A percentile compares a stretch with the other conserved stretches of the same genome.
phyloP scores from a whole-genome alignment of 2,113 vertebrate genomes.

The Menidia beryllina region DNA sequence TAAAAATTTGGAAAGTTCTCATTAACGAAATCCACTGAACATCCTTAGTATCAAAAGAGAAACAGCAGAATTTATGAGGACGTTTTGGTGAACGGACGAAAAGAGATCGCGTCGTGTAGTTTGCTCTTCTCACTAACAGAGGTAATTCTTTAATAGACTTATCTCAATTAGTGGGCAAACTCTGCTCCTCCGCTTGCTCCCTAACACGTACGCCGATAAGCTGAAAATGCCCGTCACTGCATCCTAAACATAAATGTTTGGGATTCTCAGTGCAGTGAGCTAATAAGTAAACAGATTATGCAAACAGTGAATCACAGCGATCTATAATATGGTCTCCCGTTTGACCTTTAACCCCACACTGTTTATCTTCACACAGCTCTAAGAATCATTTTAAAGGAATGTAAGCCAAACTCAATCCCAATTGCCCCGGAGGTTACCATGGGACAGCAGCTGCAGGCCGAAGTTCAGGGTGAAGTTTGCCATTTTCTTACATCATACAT shows the following conservation, averaged over 20 bases:
- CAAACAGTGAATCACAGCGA: constrained; percentile 8
- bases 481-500: neutral
- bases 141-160: constrained; percentile 6
- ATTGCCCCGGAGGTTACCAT: neutral
- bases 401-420: constrained; percentile 10
- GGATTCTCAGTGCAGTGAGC: neutral
- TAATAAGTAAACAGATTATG: neutral
- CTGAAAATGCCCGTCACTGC: neutral
- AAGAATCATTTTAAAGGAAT: constrained; percentile 16
- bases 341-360: constrained; percentile 26
- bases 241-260: constrained; percentile 4
- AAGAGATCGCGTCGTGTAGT: neutral
- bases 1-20: neutral
- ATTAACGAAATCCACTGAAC: no score
- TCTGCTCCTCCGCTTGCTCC: constrained; percentile 7
- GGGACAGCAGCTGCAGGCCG: neutral
- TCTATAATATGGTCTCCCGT: constrained; percentile 6
- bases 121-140: neutral
- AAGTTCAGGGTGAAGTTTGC: neutral
- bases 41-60: neutral
- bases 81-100: no score
- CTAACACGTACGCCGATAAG: constrained; percentile 5
- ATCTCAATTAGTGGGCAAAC: constrained; percentile 8
- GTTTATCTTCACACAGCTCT: neutral
- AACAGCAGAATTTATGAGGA: no score